Evolutionary conservation across 2,888 invertebrate genomes (phyloP).

Genomic region (Metalampra italica): DNA sequence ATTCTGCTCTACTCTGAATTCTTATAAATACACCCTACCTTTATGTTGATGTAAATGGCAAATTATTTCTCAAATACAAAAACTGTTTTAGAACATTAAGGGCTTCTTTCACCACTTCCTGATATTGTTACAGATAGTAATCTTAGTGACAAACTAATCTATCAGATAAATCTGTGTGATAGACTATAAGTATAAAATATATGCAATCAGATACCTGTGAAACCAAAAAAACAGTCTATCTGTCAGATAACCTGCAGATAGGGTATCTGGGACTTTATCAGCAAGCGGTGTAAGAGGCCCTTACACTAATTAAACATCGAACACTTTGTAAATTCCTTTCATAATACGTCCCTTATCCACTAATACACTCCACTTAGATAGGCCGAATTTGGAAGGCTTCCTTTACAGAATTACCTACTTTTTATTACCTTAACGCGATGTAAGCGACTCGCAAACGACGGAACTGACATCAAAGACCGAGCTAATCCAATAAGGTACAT

Average conservation of each 20-base stretch:
- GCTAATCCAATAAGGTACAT: constrained; percentile 72
- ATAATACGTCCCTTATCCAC: constrained; percentile 6
- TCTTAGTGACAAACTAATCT: no score
- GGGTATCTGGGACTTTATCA: no score
- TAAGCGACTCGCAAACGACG: constrained; percentile 47
- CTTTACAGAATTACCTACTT: constrained; percentile 63
- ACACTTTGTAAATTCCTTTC: background rate
- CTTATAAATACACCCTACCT: background rate
- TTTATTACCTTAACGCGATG: constrained; percentile 62
- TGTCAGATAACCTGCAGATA: no score
- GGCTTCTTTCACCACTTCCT: no score
- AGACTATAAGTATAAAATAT: no score
- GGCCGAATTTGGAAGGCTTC: constrained; percentile 54
- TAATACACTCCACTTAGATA: constrained; percentile 38
- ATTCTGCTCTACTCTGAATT: no score
- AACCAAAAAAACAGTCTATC: background rate
- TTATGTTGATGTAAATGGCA: background rate
- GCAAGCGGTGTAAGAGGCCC: no score
- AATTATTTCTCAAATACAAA: background rate
- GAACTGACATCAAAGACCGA: constrained; percentile 62
- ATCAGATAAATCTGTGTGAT: no score
- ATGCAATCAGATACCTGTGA: no score
- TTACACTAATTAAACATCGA: no score
- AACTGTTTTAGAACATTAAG: no score
- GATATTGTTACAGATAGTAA: no score